These are phyloP conservation scores for Saccopteryx leptura DNA, from an alignment of 2,113 vertebrate genomes.

Conservation along the genomic window DNA sequence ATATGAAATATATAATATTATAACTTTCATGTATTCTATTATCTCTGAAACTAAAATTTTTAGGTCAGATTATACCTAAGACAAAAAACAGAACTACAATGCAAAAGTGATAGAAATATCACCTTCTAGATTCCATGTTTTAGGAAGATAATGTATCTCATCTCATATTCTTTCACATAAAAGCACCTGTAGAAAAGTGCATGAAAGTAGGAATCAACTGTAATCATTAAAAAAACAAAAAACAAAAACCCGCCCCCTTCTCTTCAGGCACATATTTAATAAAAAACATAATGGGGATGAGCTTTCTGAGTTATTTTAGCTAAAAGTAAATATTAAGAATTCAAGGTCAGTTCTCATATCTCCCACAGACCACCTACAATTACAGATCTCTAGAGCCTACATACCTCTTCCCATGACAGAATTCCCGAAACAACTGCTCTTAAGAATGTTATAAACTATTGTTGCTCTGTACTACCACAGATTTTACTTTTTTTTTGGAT, in stretches of 20 bases:
- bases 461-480: not conserved
- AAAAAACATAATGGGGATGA: not conserved
- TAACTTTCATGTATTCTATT: not conserved
- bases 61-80: not conserved
- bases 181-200: conserved; percentile 38
- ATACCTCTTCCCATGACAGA: not conserved
- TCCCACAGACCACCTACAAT: not conserved
- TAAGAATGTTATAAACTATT: not conserved
- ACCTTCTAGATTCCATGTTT: not conserved
- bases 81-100: not conserved
- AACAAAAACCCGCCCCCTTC: not conserved
- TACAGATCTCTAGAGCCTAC: not conserved
- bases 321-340: conserved; percentile 3
- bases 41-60: conserved; percentile 2
- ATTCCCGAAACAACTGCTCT: conserved; percentile 1
- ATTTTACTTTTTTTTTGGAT: conserved; percentile 14
- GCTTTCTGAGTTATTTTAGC: conserved; percentile 4
- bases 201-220: conserved; percentile 3
- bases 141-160: conserved; percentile 16
- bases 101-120: conserved; percentile 12
- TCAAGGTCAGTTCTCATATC: not conserved
- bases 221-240: not conserved
- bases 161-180: conserved; percentile 27
- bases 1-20: not conserved
- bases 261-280: conserved; percentile 3